Evolutionary conservation across 2,888 invertebrate species (phyloP), one percentile per base, ranked within the genome.

Genomic region (Drosophila quasianomalipes): DNA sequence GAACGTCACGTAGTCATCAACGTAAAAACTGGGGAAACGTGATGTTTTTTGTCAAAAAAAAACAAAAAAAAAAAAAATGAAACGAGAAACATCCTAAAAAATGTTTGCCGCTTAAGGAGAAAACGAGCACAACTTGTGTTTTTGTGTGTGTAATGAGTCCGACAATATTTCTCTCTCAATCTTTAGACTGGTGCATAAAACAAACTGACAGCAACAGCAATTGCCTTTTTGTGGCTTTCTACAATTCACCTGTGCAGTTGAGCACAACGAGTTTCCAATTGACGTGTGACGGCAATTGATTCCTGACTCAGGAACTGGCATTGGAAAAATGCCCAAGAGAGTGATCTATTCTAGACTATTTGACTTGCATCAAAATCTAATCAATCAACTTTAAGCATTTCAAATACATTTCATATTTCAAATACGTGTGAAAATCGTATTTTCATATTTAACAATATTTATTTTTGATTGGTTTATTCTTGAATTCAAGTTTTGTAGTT

Each of bases 231-330:
- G 31, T 60, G 64, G 52, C 35, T n/a, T 58, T 52, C 51, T 26
- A 9, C 28, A 28, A 41, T 44, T 39, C 55, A 66, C 58, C 62
- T 55, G 63, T 52, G 65, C 66, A 59, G 30, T 55, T 54, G 78
- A 62, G 52, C 72, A 49, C 72, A 31, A 31, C 59, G 44, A 28
- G 28, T 28, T 31, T 33, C 28, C 47, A 51, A 35, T 54, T 70
- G 76, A 68, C 79, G 62, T 62, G 51, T 79, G 76, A 79, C 76
- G 74, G 79, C 74, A 68, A 76, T 67, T 67, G 66, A 53, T 28
- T 35, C 19, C 51, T 22, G 28, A 22, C 64, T 53, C 39, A n/a
- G n/a, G 7, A 12, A 28, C 10, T 47, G 44, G 14, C 30, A 22
- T 30, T 30, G 26, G 1, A 30, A 12, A 30, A 26, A 7, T 47